Base-by-base conservation (phyloP, 2,113 vertebrate genomes). In the Rafetus swinhoei region DNA sequence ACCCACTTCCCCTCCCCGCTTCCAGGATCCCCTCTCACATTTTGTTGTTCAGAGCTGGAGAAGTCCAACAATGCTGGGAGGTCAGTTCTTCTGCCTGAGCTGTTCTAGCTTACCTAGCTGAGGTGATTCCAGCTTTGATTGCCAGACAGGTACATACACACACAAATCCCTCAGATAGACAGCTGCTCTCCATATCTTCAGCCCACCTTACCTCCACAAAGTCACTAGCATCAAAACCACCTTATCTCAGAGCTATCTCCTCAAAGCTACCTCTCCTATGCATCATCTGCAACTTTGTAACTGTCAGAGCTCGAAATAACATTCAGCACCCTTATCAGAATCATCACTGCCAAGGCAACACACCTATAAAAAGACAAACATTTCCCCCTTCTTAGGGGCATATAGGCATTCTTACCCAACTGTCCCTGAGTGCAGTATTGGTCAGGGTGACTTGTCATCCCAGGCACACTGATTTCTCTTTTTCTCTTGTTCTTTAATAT, bases 291-390 rank as follows among this genome's bases (percentile, higher is more conserved):
- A 11, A 9, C n/a, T 35, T 72, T 21, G 16, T n/a, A 69, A n/a
- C 12, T n/a, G 32, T n/a, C 18, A 72, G 8, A 72, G 18, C 65
- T 72, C 65, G 35, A 9, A 72, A 1, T 35, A 35, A n/a, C 18
- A 69, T 21, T 9, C 4, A 35, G 32, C 2, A 35, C 32, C 32
- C 65, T 19, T 9, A 19, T 10, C 65, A 72, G 25, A 29, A 19
- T 35, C 18, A 69, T n/a, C 18, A n/a, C 5, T 72, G 9, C 32
- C n/a, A 3, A 19, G 3, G 2, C 2, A n/a, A 4, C 29, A 65
- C 60, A 32, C 29, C 29, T 32, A 9, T 72, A 18, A 72, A 19
- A 72, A 19, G 4, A 5, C 15, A 35, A 18, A 10, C 16, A 35
- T 29, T n/a, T 21, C 8, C n/a, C 32, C 32, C 32, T 9, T 54